Evolutionary conservation across 92 coral and sea anemone species (phyloP).

Genomic region (Porites rus): DNA sequence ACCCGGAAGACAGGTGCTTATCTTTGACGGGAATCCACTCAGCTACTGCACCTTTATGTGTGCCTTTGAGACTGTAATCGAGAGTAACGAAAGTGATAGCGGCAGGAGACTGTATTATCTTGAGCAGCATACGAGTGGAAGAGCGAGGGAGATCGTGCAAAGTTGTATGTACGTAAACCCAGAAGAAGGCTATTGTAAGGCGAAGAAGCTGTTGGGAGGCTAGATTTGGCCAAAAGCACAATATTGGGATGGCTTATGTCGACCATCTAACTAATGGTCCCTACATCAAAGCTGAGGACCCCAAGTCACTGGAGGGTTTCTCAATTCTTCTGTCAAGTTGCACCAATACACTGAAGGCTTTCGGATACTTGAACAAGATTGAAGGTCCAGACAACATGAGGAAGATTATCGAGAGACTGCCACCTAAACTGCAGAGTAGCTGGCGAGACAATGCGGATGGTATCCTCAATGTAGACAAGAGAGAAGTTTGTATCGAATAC

Average conservation of each 20-base stretch:
- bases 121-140: conserved; percentile 38
- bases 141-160: conserved; percentile 36
- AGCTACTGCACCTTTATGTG: conserved; percentile 23
- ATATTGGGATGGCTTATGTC: too few species aligned
- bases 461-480: conserved; percentile 34
- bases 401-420: conserved; percentile 43
- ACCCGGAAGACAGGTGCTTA: conserved; percentile 31
- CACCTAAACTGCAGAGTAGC: conserved; percentile 37
- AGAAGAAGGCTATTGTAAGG: too few species aligned
- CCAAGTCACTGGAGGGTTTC: conserved; percentile 32
- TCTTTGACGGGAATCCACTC: conserved; percentile 31
- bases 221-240: too few species aligned
- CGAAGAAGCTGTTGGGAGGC: too few species aligned
- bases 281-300: conserved; percentile 46
- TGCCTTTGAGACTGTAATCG: conserved; percentile 31
- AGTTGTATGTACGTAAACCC: not conserved
- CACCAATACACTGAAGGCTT: conserved; percentile 35
- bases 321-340: conserved; percentile 44
- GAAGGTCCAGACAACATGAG: conserved; percentile 49
- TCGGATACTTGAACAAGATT: conserved; percentile 32
- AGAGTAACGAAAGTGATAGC: conserved; percentile 18
- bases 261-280: not conserved
- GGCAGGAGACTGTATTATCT: conserved; percentile 37
- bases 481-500: conserved; percentile 56
- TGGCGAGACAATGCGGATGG: conserved; percentile 59